Base-by-base conservation (phyloP, 2,797 vertebrate species). In the Hydrocynus forskahlii region DNA sequence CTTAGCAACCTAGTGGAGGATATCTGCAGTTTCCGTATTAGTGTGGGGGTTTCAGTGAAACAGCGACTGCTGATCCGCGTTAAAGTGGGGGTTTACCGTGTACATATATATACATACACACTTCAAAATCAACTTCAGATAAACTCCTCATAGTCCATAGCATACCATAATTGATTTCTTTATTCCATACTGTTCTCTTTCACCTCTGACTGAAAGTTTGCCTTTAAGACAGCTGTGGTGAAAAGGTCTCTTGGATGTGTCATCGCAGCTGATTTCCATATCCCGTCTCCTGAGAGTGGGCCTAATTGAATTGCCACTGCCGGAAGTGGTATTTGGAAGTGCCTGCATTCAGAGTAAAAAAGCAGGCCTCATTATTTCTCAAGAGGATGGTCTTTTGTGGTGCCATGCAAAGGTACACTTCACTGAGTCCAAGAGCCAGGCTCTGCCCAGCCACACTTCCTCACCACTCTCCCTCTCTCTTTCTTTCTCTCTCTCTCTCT, bases 361-460 rank as follows among this genome's bases (percentile, higher is more conserved):
- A 87, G 81, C 69, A 74, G 82, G 63, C 82, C 86, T 93, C 85
- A 92, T 94, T 93, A 92, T 90, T 90, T 91, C 78, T 91, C 75
- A 80, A 92, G 91, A 89, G 90, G 85, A 84, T 79, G 72, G 85
- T 76, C 82, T 82, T 91, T 90, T 92, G 89, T 90, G 81, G 89
- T 62, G 80, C 66, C 71, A 57, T 85, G 81, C 50, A 52, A 71
- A 82, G 79, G 75, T 79, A 63, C 73, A 79, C 77, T 85, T 86
- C 78, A 81, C 64, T 55, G 55, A 78, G 60, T 81, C 72, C 40
- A 17, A 68, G 66, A 59, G 66, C 74, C 40, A 14, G 0, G 12
- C 43, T 71, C 63, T 25, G 57, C 68, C 80, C 57, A 71, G 72
- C 19, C 70, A 45, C 19, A 72, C 75, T 85, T 83, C 80, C 80